Base-by-base conservation (phyloP, 2,888 invertebrate species). In the Drosophila paranaensis region DNA sequence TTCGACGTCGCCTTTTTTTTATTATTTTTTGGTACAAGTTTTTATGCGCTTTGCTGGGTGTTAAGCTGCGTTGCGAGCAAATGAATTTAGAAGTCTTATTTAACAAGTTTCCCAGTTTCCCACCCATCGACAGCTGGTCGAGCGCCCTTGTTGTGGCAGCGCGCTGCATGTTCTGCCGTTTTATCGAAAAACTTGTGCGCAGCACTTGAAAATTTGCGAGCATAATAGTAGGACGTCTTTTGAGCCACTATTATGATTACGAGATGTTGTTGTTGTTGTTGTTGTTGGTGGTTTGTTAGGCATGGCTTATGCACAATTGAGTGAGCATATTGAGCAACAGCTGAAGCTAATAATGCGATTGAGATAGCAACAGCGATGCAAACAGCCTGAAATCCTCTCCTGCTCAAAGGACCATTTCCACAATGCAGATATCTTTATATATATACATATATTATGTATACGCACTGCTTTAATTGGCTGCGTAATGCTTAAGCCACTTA, bases 41-140 rank as follows among this genome's bases (percentile, higher is more conserved):
- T 77, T 80, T 71, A 66, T 75, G 69, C 79, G 79, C 80, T 68
- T 70, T 64, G 37, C 78, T 60, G 88, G 88, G 85, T 88, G 89
- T 82, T 82, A 88, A 84, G 82, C 82, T 89, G 85, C 82, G 80
- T 89, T 79, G 57, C 73, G 54, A 62, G 80, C 77, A 88, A 89
- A 84, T 84, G 84, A 84, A 84, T 84, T 84, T 89, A 85, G 85
- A 89, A 84, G 88, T 89, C 88, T 89, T 89, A 89, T 82, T 89
- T 89, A 89, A 85, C 84, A 89, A 84, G 85, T 85, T 84, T 83
- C 57, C 39, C 54, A 25, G 27, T n/a, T 40, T 8, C 40, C 54
- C 40, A 13, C 40, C 54, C 54, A 86, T 86, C 81, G 87, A 78
- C 88, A 85, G 86, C 86, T 77, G 67, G 68, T 56, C 70, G 68